Conservation (phyloP, 1,140 invertebrate species). For the Drosophila takahashii region DNA sequence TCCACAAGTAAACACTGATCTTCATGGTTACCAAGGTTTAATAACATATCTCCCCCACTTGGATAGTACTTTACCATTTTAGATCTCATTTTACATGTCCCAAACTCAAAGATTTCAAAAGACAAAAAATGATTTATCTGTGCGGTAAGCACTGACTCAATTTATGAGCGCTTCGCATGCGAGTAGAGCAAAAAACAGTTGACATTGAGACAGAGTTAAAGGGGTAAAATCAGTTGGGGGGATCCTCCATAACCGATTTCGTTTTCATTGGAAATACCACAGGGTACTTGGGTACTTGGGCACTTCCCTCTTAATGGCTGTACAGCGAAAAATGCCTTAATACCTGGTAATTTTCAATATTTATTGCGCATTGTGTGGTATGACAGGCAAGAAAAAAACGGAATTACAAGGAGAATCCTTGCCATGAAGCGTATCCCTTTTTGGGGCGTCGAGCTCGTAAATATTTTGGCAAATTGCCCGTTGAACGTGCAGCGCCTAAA, state of each 20-base stretch:
- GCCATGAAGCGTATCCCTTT: constrained; percentile 46
- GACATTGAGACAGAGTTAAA: constrained; percentile 45
- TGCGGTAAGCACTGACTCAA: constrained; percentile 40
- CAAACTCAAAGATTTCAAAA: constrained; percentile 28
- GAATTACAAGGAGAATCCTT: constrained; percentile 33
- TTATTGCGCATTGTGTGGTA: constrained; percentile 65
- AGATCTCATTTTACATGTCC: not conserved
- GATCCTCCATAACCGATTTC: constrained; percentile 37
- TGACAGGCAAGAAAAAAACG: not conserved
- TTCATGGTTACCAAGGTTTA: constrained; percentile 20
- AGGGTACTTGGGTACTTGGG: constrained; percentile 12
- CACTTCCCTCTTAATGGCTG: constrained; percentile 41
- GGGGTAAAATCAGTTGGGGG: constrained; percentile 7
- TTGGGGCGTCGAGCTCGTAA: constrained; percentile 73
- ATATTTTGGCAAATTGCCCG: constrained; percentile 79
- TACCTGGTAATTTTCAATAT: constrained; percentile 66
- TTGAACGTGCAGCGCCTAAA: constrained; percentile 59
- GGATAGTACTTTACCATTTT: not conserved
- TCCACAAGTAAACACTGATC: not conserved
- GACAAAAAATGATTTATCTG: constrained; percentile 43
- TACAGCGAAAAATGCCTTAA: constrained; percentile 50
- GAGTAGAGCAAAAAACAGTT: constrained; percentile 41
- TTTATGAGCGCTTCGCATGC: constrained; percentile 67
- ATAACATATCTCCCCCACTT: constrained; percentile 23
- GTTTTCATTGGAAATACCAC: constrained; percentile 65